phyloP scores from a whole-genome alignment of 2,888 invertebrate species.

The Plagodis pulveraria region DNA sequence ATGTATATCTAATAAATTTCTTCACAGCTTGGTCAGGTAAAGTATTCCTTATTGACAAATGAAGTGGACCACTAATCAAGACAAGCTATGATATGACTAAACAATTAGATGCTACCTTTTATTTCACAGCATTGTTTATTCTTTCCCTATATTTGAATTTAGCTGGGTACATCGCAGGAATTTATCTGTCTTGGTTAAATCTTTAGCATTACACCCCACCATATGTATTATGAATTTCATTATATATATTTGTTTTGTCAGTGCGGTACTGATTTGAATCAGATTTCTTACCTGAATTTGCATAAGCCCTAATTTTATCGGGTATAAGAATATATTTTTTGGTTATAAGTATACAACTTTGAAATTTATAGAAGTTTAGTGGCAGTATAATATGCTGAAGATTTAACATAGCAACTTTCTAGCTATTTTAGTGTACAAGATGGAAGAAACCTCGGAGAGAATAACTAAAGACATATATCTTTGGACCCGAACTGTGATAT shows the following conservation, averaged over 20 bases:
- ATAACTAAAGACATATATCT: constrained; percentile 12
- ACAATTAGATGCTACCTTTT: background rate
- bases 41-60: constrained; percentile 15
- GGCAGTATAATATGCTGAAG: constrained; percentile 28
- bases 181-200: constrained; percentile 5
- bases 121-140: constrained; percentile 18
- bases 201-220: constrained; percentile 4
- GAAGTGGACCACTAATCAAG: background rate
- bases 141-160: background rate
- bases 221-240: no score
- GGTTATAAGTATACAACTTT: background rate
- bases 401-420: constrained; percentile 21
- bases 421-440: constrained; percentile 22
- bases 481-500: constrained; percentile 27
- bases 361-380: background rate
- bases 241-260: no score
- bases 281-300: no score
- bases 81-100: background rate
- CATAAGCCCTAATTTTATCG: no score
- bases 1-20: constrained; percentile 34
- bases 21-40: constrained; percentile 43
- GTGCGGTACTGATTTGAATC: no score
- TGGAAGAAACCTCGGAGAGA: constrained; percentile 25
- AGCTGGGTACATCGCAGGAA: background rate
- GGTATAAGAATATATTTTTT: no score